Conservation (phyloP, 2,113 vertebrate genomes). For the Opisthocomus hoazin region DNA sequence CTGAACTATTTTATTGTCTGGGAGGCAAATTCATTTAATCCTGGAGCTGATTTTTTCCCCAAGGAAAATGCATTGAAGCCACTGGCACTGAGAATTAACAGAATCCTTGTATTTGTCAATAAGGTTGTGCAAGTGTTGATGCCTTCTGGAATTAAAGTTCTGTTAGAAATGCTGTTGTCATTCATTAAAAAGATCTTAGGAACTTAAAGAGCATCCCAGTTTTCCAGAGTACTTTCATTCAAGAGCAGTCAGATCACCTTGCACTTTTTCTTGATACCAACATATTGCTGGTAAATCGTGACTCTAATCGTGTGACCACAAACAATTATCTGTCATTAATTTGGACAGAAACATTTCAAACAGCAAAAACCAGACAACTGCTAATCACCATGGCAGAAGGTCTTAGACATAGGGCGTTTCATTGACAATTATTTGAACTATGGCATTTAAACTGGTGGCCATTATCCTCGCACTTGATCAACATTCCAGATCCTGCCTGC, state of each 20-base stretch:
- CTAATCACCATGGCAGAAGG: not conserved
- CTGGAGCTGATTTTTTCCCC: not conserved
- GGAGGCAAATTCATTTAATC: not conserved
- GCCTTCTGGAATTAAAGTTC: not conserved
- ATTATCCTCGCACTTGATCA: not conserved
- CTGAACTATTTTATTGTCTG: not conserved
- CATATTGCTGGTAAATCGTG: not conserved
- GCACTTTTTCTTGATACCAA: not conserved
- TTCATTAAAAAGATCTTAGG: not conserved
- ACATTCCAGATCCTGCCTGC: not conserved
- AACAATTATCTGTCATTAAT: not conserved
- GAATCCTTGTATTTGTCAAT: not conserved
- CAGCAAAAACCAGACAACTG: not conserved
- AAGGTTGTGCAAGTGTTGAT: not conserved
- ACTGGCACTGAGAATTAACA: not conserved
- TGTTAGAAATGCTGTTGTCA: not conserved
- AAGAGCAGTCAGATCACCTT: not conserved
- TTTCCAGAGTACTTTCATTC: not conserved
- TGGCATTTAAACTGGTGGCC: not conserved
- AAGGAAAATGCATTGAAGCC: not conserved
- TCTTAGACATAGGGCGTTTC: not conserved
- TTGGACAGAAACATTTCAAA: not conserved
- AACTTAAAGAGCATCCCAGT: not conserved
- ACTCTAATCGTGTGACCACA: not conserved
- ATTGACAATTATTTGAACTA: not conserved